Conservation (phyloP, 2,113 vertebrate species). For the Lophura nycthemera region DNA sequence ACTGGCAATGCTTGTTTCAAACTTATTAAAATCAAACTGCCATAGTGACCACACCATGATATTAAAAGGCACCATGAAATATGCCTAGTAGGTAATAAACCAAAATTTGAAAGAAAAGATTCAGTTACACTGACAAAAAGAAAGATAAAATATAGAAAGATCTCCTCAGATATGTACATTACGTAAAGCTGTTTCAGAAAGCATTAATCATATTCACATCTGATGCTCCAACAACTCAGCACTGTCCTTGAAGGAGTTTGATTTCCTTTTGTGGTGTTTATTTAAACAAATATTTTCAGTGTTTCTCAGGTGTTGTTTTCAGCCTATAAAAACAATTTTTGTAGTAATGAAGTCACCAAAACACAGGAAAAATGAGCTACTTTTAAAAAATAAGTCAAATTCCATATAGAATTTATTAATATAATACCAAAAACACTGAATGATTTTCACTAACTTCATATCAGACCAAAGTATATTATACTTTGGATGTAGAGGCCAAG, state of each 20-base stretch:
- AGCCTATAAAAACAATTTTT: background rate
- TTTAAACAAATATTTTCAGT: background rate
- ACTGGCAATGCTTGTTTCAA: background rate
- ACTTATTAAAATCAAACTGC: background rate
- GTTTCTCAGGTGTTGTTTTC: background rate
- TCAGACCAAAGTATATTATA: background rate
- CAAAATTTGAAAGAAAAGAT: background rate
- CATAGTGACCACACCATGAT: background rate
- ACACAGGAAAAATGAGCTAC: background rate
- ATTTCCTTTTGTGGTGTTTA: background rate
- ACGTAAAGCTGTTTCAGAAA: conserved; percentile 5
- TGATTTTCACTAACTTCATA: background rate
- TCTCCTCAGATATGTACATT: background rate
- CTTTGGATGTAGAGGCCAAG: background rate
- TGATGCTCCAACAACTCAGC: background rate
- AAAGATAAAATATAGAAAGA: background rate
- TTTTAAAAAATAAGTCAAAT: background rate
- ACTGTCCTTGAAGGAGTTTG: background rate
- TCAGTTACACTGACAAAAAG: background rate
- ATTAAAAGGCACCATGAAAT: background rate
- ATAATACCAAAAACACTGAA: background rate
- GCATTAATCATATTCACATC: background rate
- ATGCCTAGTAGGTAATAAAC: background rate
- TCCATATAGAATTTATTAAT: background rate
- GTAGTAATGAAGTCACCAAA: background rate